Evolutionary conservation across 2,113 vertebrate species (phyloP), one percentile per base, ranked within the genome.

Genomic region (Podilymbus podiceps): DNA sequence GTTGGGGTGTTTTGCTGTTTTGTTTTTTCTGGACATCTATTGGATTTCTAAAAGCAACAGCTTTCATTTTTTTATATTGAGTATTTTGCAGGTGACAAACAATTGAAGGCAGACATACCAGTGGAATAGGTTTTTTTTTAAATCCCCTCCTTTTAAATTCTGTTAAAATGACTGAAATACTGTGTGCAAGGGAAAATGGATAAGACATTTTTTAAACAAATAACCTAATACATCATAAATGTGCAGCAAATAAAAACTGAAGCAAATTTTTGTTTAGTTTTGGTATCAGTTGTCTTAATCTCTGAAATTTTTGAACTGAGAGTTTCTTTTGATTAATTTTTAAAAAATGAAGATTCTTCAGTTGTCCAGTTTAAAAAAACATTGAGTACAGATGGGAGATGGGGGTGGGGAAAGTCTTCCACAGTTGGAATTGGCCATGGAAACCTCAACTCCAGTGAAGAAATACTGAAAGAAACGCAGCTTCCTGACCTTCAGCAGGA

Each of bases 361-460:
- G 3, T 56, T 85, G n/a, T 17, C 16, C 21, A 2, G 1, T 27
- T 87, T n/a, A 10, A 71, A 35, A 22, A 49, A 24, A 73, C 17
- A 46, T 18, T 46, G 15, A 46, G 46, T 16, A 46, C 46, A 46
- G 46, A 46, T 46, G 42, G 42, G 42, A 15, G 42, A 12, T 46
- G 15, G 8, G 30, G 30, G 16, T 12, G 56, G 71, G 55, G 58
- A 74, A 9, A 8, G 3, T 30, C 58, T 83, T n/a, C n/a, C 8
- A 7, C 18, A 23, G 24, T 44, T 83, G 0, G 0, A 31, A 11
- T 5, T 74, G 46, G 13, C 59, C 3, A 0, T 19, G 31, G 46
- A 62, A 38, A 82, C 9, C 42, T 50, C 59, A 28, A 22, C 8
- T 60, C 4, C 15, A 4, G 2, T 30, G 62, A 46, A 72, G 21